Evolutionary conservation across 2,888 invertebrate species (phyloP), one percentile per base, ranked within the genome.

Genomic region (Tinea trinotella): DNA sequence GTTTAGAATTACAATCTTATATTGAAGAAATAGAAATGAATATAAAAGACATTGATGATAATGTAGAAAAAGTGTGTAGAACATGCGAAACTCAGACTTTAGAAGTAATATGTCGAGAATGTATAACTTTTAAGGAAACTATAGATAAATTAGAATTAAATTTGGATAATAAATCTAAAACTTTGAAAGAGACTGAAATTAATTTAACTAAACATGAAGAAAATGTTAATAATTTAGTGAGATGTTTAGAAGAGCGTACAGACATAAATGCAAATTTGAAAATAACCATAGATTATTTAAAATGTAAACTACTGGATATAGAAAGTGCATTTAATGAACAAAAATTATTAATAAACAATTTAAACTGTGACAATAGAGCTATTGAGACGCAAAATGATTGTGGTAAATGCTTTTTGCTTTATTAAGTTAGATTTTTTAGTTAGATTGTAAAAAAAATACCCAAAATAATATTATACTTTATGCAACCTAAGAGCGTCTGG

Each of bases 151-250:
- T 81, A 53, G 72, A 80, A 65, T 65, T 54, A 10, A 72, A 78
- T 12, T 35, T 71, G 2, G 61, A 55, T 52, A 57, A 58, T 15
- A 70, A 71, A 0, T 65, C 67, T 19, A 57, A 53, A 17, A 63
- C 63, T 5, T 53, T 72, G 5, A 59, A 58, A 12, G 69, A 75
- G 52, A 65, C 80, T 64, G 61, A 73, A 60, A 20, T 35, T 1
- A 72, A 74, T 57, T 58, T 84, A 17, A 61, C 63, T 1, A 62
- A 57, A 19, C 82, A 76, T 54, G 82, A 81, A 52, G 59, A 67
- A 1, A 77, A 77, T 57, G 61, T 83, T 55, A 59, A 63, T 48
- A 34, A 62, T 3, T 62, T 84, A 10, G 68, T 77, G 55, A 68
- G 59, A 3, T 57, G 67, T 48, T 60, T 76, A 1, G 63, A 65